Percentiles rank a stretch among this genome's conserved stretches.
phyloP scores from a whole-genome alignment of 1,140 invertebrate genomes.

The Euura lappo region DNA sequence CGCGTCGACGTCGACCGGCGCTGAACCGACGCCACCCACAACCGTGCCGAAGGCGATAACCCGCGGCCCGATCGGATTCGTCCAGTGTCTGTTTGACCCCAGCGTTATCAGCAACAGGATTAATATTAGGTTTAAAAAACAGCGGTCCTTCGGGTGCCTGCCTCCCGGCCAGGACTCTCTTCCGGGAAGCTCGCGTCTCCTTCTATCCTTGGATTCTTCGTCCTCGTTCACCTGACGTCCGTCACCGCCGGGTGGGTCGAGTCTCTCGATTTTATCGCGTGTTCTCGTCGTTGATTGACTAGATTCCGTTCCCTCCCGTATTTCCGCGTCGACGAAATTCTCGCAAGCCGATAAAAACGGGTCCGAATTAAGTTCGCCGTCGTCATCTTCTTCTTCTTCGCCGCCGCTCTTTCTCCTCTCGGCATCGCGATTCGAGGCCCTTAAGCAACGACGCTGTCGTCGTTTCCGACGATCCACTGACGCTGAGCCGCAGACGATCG shows the following conservation, averaged over 20 bases:
- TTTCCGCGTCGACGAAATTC: too few species aligned
- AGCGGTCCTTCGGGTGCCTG: conserved; percentile 17
- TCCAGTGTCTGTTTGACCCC: conserved; percentile 33
- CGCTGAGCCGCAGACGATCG: conserved; percentile 17
- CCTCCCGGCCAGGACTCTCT: background rate
- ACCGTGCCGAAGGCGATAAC: conserved; percentile 39
- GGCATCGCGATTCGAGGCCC: too few species aligned
- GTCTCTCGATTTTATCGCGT: too few species aligned
- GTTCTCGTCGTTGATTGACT: too few species aligned
- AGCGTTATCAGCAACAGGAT: conserved; percentile 43
- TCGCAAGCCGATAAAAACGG: too few species aligned
- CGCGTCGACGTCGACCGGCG: conserved; percentile 42
- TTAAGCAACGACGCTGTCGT: too few species aligned
- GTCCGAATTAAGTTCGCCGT: too few species aligned
- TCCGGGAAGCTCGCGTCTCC: background rate
- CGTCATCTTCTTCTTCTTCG: too few species aligned
- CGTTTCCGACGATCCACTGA: too few species aligned
- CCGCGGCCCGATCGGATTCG: conserved; percentile 19
- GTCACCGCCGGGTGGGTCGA: background rate
- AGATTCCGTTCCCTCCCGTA: too few species aligned
- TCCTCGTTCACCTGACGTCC: background rate
- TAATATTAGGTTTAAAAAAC: conserved; percentile 39
- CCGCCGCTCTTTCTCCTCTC: too few species aligned
- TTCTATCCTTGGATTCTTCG: too few species aligned
- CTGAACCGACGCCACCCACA: conserved; percentile 38